A percentile compares a stretch with the other conserved stretches of the same genome.
phyloP scores from a whole-genome alignment of 2,888 invertebrate genomes.

The Amphiduros pacificus region DNA sequence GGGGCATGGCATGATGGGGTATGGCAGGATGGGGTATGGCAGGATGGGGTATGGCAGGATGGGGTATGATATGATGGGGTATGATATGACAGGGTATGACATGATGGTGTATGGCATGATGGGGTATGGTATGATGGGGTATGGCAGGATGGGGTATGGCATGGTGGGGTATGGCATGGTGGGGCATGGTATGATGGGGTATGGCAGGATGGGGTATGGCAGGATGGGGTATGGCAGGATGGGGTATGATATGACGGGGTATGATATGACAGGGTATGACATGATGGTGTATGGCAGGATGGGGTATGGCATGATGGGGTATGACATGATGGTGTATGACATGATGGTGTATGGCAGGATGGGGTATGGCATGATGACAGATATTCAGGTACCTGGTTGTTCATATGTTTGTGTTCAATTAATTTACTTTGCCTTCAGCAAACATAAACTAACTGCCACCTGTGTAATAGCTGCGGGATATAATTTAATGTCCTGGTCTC shows the following conservation, averaged over 20 bases:
- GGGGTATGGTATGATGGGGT: slow-evolving; percentile 4
- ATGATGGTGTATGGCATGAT: not conserved
- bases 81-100: not conserved
- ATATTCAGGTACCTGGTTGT: too few species aligned
- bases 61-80: slow-evolving; percentile 2
- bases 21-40: slow-evolving; percentile 3
- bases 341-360: not conserved
- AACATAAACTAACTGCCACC: too few species aligned
- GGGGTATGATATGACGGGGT: not conserved
- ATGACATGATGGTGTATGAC: not conserved
- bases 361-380: not conserved
- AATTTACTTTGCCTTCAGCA: too few species aligned
- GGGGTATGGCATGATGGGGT: not conserved
- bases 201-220: not conserved
- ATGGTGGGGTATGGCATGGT: not conserved
- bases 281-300: not conserved
- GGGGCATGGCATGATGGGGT: not conserved
- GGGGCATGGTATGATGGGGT: not conserved
- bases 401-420: too few species aligned
- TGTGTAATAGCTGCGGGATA: too few species aligned
- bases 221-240: not conserved
- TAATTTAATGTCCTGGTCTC: too few species aligned
- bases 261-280: not conserved
- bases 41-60: slow-evolving; percentile 1
- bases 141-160: not conserved